A percentile compares a stretch with the other conserved stretches of the same genome.
phyloP scores from a whole-genome alignment of 2,113 vertebrate genomes.

The Onychorhynchus coronatus region DNA sequence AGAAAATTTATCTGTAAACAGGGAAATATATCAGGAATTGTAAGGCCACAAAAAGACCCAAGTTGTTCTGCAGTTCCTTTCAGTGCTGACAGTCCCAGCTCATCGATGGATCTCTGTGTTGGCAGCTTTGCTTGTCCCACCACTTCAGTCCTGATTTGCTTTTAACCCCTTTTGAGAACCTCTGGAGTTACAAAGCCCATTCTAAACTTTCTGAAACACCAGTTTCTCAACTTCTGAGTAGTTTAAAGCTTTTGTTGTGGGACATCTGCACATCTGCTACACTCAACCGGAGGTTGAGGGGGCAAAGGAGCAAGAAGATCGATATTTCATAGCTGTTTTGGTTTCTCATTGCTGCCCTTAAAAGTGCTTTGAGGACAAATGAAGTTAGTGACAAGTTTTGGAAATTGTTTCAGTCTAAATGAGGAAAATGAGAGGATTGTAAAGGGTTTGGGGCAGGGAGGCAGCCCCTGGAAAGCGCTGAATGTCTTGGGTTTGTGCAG shows the following conservation, averaged over 20 bases:
- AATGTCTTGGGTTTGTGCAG: rapidly evolving
- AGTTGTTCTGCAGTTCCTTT: not conserved
- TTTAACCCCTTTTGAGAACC: not conserved
- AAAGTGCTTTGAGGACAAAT: not conserved
- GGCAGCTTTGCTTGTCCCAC: not conserved
- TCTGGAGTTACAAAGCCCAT: not conserved
- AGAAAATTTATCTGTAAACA: not conserved
- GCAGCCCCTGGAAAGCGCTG: rapidly evolving
- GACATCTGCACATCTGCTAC: not conserved
- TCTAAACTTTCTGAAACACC: not conserved
- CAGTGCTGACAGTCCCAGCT: not conserved
- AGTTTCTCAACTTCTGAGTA: not conserved
- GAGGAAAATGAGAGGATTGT: not conserved
- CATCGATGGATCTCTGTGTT: not conserved
- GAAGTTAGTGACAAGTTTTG: not conserved
- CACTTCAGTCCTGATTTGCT: not conserved
- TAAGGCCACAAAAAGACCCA: not conserved
- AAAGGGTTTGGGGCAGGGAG: not conserved
- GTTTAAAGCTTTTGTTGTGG: not conserved
- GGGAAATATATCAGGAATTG: not conserved
- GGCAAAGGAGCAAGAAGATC: not conserved
- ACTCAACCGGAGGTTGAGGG: rapidly evolving
- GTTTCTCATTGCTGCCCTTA: not conserved
- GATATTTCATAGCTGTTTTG: not conserved
- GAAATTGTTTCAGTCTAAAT: not conserved